phyloP scores from a whole-genome alignment of 2,888 invertebrate species.

The Peribatodes rhomboidaria region DNA sequence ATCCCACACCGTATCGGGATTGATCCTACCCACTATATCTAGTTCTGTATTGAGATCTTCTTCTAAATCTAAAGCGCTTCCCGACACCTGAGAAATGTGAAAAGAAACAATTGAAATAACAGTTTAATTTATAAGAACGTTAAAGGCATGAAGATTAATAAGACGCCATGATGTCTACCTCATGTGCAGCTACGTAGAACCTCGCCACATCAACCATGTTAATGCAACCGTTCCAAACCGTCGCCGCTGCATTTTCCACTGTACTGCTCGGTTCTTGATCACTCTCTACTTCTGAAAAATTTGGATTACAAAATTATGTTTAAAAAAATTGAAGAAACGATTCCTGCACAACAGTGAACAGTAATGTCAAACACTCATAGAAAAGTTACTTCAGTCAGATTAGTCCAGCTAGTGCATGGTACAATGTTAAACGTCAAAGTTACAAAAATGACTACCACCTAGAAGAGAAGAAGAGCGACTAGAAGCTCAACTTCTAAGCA shows the following conservation, averaged over 20 bases:
- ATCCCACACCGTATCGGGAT: constrained; percentile 96
- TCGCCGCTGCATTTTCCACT: constrained; percentile 84
- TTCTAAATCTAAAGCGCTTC: constrained; percentile 89
- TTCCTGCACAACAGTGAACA: too few species aligned
- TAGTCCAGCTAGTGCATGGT: too few species aligned
- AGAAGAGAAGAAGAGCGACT: too few species aligned
- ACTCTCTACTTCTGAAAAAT: constrained; percentile 85
- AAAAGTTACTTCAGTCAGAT: too few species aligned
- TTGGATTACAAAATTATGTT: too few species aligned
- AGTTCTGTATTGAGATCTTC: constrained; percentile 92
- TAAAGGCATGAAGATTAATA: not conserved
- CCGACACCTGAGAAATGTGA: constrained; percentile 78
- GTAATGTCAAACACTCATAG: too few species aligned
- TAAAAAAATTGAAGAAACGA: too few species aligned
- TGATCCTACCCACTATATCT: constrained; percentile 96
- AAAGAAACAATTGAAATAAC: not conserved
- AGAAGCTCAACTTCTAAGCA: not conserved
- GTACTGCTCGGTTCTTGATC: constrained; percentile 94
- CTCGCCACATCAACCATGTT: constrained; percentile 97
- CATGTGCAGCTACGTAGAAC: constrained; percentile 93
- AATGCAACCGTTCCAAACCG: constrained; percentile 94
- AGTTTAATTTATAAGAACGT: not conserved
- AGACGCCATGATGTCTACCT: constrained; percentile 76
- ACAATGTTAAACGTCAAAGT: too few species aligned
- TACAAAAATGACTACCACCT: too few species aligned